These are phyloP conservation scores for Drosophila carrolli DNA, from an alignment of 1,140 invertebrate genomes.

Conservation along the genomic window DNA sequence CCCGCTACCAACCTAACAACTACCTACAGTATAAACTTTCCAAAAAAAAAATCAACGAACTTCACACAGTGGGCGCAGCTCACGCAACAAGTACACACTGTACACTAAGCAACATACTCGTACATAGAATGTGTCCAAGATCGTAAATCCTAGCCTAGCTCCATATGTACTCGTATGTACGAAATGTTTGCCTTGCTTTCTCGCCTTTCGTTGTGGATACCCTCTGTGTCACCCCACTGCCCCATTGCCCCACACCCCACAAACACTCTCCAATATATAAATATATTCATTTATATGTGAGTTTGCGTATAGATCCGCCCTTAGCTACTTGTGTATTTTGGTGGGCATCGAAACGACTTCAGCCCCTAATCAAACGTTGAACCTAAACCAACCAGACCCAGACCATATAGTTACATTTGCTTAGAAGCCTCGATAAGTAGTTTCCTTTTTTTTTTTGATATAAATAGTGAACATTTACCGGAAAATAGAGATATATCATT, in stretches of 20 bases:
- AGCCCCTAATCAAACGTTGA: background rate
- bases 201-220: slow-evolving; percentile 31
- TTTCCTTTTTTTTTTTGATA: slow-evolving; percentile 43
- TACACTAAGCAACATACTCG: slow-evolving; percentile 40
- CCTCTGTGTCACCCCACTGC: slow-evolving; percentile 7
- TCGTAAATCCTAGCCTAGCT: slow-evolving; percentile 21
- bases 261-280: slow-evolving; percentile 11
- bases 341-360: background rate
- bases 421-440: slow-evolving; percentile 9
- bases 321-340: slow-evolving; percentile 2
- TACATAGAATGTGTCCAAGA: slow-evolving; percentile 21
- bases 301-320: slow-evolving; percentile 24
- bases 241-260: background rate
- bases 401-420: slow-evolving; percentile 9
- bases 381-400: background rate
- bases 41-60: slow-evolving; percentile 10
- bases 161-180: slow-evolving; percentile 15
- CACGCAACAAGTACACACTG: slow-evolving; percentile 39
- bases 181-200: slow-evolving; percentile 29
- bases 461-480: slow-evolving; percentile 84
- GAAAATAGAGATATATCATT: slow-evolving; percentile 72
- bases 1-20: slow-evolving; percentile 39
- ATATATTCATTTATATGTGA: slow-evolving; percentile 1
- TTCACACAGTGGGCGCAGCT: background rate
- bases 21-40: slow-evolving; percentile 9